phyloP scores from a whole-genome alignment of 2,888 invertebrate species.

The Eristalis tenax region DNA sequence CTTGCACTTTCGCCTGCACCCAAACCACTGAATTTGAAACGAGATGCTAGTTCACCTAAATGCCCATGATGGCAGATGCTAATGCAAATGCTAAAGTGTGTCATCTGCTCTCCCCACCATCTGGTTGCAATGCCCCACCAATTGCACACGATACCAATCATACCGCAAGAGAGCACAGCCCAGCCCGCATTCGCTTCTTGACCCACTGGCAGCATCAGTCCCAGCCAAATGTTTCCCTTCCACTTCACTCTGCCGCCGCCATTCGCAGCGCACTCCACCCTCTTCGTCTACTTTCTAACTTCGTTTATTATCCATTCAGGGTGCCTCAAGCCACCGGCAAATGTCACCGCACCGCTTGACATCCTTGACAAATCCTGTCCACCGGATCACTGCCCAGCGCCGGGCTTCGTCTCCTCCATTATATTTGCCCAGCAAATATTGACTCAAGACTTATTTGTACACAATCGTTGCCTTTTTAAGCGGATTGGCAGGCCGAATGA shows the following conservation, averaged over 20 bases:
- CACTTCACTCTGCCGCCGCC: background rate
- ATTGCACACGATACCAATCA: no score
- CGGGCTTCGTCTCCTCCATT: background rate
- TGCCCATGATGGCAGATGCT: no score
- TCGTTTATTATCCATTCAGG: background rate
- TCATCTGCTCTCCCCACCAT: no score
- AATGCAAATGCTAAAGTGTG: no score
- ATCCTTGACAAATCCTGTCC: background rate
- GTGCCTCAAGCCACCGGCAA: background rate
- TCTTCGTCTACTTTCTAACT: background rate
- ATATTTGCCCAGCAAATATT: background rate
- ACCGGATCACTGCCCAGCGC: no score
- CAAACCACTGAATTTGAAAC: no score
- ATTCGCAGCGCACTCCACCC: background rate
- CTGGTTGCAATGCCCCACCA: no score
- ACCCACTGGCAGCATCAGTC: background rate
- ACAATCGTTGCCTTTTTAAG: background rate
- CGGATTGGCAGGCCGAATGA: background rate
- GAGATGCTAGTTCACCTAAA: accelerated
- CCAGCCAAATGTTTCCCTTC: background rate
- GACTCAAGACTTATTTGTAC: background rate
- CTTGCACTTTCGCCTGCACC: no score
- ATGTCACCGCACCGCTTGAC: background rate
- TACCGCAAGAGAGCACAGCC: no score
- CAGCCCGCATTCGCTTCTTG: background rate